phyloP scores from a whole-genome alignment of 2,113 vertebrate genomes.

The Cebidichthys violaceus region DNA sequence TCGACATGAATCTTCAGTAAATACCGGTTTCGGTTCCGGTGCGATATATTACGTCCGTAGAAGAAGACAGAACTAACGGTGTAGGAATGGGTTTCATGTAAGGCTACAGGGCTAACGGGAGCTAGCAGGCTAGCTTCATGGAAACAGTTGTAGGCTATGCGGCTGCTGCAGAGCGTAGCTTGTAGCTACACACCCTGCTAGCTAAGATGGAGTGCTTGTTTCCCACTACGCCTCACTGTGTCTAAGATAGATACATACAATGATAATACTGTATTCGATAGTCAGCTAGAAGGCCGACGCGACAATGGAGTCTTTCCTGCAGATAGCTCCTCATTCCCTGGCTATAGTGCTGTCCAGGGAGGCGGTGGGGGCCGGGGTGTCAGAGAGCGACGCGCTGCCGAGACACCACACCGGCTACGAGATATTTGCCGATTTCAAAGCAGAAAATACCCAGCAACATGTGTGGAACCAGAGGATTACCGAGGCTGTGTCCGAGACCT shows the following conservation, averaged over 20 bases:
- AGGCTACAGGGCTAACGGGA: conserved; percentile 44
- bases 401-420: conserved; percentile 94
- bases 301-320: conserved; percentile 90
- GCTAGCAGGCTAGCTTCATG: conserved; percentile 60
- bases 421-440: conserved; percentile 97
- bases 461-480: conserved; percentile 94
- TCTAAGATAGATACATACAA: conserved; percentile 24
- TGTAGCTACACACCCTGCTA: conserved; percentile 21
- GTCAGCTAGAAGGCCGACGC: conserved; percentile 47
- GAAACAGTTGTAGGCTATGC: conserved; percentile 17
- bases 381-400: conserved; percentile 84
- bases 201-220: conserved; percentile 37
- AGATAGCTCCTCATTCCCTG: conserved; percentile 95
- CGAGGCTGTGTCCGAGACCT: conserved; percentile 92
- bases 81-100: conserved; percentile 28
- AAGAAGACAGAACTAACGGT: conserved; percentile 15
- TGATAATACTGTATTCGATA: conserved; percentile 32
- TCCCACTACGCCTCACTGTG: not conserved
- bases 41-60: not conserved
- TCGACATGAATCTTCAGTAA: not conserved
- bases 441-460: conserved; percentile 92
- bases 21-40: not conserved
- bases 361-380: conserved; percentile 73
- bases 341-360: conserved; percentile 90
- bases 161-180: conserved; percentile 18